These are phyloP conservation scores for Avahi laniger DNA, from an alignment of 2,797 vertebrate species.

Conservation along the genomic window DNA sequence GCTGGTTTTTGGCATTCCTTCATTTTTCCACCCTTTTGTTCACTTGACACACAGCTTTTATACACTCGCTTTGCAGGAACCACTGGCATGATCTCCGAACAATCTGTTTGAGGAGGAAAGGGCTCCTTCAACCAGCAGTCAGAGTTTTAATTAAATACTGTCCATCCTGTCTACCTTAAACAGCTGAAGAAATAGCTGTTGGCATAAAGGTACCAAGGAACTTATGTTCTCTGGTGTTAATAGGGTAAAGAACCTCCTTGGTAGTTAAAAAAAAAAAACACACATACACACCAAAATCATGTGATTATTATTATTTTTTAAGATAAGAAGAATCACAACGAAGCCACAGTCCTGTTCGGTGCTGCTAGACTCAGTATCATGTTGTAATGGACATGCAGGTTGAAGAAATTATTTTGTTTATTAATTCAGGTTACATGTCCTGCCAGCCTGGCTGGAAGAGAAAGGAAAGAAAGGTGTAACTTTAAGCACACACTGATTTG, in stretches of 20 bases:
- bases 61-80: conserved; percentile 73
- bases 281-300: neutral
- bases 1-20: conserved; percentile 77
- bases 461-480: conserved; percentile 87
- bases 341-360: neutral
- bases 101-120: conserved; percentile 43
- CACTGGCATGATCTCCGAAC: conserved; percentile 42
- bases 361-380: neutral
- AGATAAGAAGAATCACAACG: conserved; percentile 24
- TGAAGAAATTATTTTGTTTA: conserved; percentile 77
- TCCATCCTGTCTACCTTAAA: conserved; percentile 51
- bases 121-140: conserved; percentile 29
- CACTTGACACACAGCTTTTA: conserved; percentile 76
- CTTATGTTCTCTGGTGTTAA: conserved; percentile 59
- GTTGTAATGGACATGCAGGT: conserved; percentile 43
- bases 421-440: conserved; percentile 69
- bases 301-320: conserved; percentile 43
- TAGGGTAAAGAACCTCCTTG: neutral
- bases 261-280: neutral
- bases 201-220: conserved; percentile 38
- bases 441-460: conserved; percentile 63
- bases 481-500: conserved; percentile 89
- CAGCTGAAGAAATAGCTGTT: conserved; percentile 73
- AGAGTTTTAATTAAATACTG: conserved; percentile 72
- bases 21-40: conserved; percentile 81